Conservation (phyloP, 2,888 invertebrate species). For the Julus scandinavius region DNA sequence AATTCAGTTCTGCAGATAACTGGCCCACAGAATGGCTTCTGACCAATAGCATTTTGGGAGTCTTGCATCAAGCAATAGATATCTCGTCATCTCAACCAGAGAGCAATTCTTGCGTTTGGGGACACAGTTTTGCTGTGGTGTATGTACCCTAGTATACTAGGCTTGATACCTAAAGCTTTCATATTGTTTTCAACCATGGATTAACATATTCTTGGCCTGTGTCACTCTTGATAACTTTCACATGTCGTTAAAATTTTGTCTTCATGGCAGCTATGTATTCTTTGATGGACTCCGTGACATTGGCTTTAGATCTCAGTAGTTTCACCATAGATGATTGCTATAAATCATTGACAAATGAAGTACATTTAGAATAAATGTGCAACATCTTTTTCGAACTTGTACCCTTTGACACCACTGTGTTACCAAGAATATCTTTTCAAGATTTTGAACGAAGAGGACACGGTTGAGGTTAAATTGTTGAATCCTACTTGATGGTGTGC, state of each 20-base stretch:
- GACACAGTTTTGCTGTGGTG: constrained; percentile 60
- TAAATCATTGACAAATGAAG: background rate
- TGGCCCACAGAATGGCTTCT: constrained; percentile 59
- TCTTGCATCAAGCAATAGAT: constrained; percentile 46
- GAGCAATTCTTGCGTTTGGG: constrained; percentile 60
- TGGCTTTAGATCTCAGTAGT: background rate
- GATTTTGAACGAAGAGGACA: background rate
- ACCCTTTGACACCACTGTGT: background rate
- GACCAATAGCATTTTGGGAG: constrained; percentile 59
- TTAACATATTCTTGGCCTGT: background rate
- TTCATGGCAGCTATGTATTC: background rate
- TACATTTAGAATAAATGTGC: background rate
- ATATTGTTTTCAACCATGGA: background rate
- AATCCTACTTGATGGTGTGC: background rate
- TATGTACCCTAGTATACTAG: constrained; percentile 53
- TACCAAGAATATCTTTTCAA: background rate
- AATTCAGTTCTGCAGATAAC: constrained; percentile 59
- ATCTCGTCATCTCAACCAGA: constrained; percentile 58
- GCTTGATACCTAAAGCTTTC: background rate
- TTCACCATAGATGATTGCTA: background rate
- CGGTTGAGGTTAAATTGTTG: too few species aligned
- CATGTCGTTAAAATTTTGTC: background rate
- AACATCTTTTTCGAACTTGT: background rate
- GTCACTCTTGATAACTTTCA: background rate
- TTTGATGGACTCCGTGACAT: background rate